Evolutionary conservation across 2,113 vertebrate species (phyloP), one percentile per base, ranked within the genome.

Genomic region (Tinamus guttatus): DNA sequence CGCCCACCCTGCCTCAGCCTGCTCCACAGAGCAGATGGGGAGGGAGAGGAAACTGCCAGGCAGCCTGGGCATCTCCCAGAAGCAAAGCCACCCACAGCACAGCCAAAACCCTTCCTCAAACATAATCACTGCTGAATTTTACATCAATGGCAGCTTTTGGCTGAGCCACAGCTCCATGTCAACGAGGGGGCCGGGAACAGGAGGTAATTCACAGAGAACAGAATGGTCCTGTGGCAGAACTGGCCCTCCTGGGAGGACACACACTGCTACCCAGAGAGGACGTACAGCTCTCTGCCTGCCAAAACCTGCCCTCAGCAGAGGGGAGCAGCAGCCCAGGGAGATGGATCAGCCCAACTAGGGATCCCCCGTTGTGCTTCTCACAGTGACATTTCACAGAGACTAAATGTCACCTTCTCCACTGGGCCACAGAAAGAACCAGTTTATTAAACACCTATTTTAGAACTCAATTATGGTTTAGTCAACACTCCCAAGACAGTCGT

Each of bases 101-200:
- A 84, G 90, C 28, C 86, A 62, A 94, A 96, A 25, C 62, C 82
- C 84, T 84, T 92, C 52, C 90, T 92, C 65, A 73, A 56, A 92
- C 36, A 41, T 84, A 90, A 89, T 92, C 64, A 41, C 52, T 89
- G 69, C 64, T 90, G 93, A 94, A 79, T 94, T 97, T 84, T 91
- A 95, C 85, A 96, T 95, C 90, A 94, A 86, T 58, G 87, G 83
- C 90, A 94, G 71, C 76, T 90, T 92, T 83, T 74, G 78, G 5
- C 73, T 47, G 60, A 95, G 91, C 82, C 47, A 65, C 1, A 92
- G 94, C 60, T 92, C 76, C 43, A 64, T 90, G 88, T 86, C 95
- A 75, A 2, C 40, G 87, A 97, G 88, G 95, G 69, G 92, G 93
- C 88, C 0, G 24, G 76, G 74, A 94, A 96, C 88, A 93, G 63